Conservation (phyloP, 2,888 invertebrate species). For the Yponomeuta malinellus region DNA sequence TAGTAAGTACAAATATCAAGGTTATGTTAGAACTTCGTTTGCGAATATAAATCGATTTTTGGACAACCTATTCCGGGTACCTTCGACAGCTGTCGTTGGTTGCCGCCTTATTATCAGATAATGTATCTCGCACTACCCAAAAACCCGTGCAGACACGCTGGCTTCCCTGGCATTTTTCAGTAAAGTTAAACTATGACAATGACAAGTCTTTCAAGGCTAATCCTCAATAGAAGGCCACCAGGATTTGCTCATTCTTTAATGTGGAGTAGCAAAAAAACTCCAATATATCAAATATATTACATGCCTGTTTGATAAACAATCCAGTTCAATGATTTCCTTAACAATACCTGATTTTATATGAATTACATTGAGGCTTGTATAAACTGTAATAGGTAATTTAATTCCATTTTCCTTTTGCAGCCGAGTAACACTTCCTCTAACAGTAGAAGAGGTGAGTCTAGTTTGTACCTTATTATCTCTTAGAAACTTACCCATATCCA, state of each 20-base stretch:
- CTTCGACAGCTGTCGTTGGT: constrained; percentile 33
- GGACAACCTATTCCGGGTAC: constrained; percentile 27
- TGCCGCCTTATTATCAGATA: constrained; percentile 38
- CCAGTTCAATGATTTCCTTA: not conserved
- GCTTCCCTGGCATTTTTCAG: too few species aligned
- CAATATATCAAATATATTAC: not conserved
- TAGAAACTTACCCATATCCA: too few species aligned
- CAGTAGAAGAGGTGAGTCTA: constrained; percentile 94
- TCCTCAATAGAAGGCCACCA: not conserved
- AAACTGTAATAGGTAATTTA: not conserved
- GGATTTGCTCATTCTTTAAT: not conserved
- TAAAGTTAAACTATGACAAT: constrained; percentile 39
- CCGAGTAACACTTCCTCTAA: constrained; percentile 96
- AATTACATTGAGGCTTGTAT: not conserved
- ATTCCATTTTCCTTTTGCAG: constrained; percentile 76
- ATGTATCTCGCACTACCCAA: not conserved
- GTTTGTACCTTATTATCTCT: not conserved
- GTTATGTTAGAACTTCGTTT: constrained; percentile 50
- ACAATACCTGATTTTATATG: not conserved
- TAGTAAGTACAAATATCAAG: constrained; percentile 75
- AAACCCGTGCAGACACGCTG: not conserved
- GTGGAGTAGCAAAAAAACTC: not conserved
- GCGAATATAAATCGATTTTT: constrained; percentile 68
- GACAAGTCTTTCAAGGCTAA: constrained; percentile 54
- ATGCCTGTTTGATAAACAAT: not conserved